A percentile compares a stretch with the other conserved stretches of the same genome.
phyloP scores from a whole-genome alignment of 2,113 vertebrate genomes.

The Actinemys pallida region DNA sequence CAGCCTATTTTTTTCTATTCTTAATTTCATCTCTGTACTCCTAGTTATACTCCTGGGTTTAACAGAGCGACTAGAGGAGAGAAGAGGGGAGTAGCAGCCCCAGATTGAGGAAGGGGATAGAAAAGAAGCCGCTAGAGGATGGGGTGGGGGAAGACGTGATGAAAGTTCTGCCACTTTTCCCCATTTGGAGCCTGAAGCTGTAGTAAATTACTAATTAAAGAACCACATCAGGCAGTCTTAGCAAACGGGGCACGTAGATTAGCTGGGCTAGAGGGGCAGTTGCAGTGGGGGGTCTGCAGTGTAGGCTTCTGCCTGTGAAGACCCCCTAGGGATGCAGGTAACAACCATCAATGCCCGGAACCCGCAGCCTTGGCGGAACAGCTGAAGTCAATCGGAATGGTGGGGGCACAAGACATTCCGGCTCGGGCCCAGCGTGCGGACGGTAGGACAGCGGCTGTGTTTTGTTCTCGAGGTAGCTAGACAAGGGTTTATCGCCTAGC shows the following conservation, averaged over 20 bases:
- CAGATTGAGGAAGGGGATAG: too few relatives aligned
- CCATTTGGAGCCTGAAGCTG: neutral
- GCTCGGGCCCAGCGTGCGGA: neutral
- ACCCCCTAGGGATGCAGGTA: too few relatives aligned
- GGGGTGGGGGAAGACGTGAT: too few relatives aligned
- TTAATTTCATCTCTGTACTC: neutral
- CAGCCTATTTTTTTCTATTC: neutral
- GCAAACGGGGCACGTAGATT: neutral
- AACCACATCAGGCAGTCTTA: fast-evolving
- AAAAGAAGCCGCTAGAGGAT: too few relatives aligned
- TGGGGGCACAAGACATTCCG: neutral
- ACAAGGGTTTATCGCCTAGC: too few relatives aligned
- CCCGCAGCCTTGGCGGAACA: too few relatives aligned
- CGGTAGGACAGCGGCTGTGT: neutral
- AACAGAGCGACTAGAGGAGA: too few relatives aligned
- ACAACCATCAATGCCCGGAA: too few relatives aligned
- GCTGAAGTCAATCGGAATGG: too few relatives aligned
- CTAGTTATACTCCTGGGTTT: neutral
- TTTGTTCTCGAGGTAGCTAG: too few relatives aligned
- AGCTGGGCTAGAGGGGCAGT: neutral
- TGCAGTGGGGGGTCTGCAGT: neutral
- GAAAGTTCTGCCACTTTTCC: too few relatives aligned
- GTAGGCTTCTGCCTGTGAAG: neutral
- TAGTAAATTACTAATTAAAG: neutral
- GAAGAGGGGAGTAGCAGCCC: neutral